Base-by-base conservation (phyloP, 1,140 invertebrate species). In the Leptinotarsa undecemlineata region DNA sequence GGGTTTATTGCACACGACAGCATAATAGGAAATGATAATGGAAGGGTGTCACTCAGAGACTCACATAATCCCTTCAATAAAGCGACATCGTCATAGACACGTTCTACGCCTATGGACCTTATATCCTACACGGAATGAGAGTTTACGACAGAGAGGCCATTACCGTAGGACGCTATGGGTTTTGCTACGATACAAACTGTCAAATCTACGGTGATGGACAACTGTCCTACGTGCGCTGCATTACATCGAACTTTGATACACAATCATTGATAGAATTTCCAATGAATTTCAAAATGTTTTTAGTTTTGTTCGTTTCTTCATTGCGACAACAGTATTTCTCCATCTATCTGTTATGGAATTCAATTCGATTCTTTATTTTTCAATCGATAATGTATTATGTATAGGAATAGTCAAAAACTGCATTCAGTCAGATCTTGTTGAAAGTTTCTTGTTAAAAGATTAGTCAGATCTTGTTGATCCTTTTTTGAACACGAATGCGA, bases 141-240 rank as follows among this genome's bases (percentile, higher is more conserved):
- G 76, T 82, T 82, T 82, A 82, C 81, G 80, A 76, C 76, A 76
- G 74, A 51, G 23, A 71, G 79, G 76, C 71, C 74, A 75, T 80
- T 80, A 79, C 75, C 73, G 74, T 71, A 75, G 73, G 63, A 73
- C 68, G 69, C 73, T 73, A 73, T 62, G 75, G 76, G 73, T 77
- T 78, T 77, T 73, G 76, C 78, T 73, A 77, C 74, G 78, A 78
- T 74, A 75, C 76, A 77, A 80, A 75, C 78, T 77, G 78, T 77
- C 78, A 80, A 80, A 77, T 74, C 68, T 74, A 67, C 68, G 75
- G 72, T 80, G 79, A 80, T 80, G 79, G 79, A 80, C 79, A 80
- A 78, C 79, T 78, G 74, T 76, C 75, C 75, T 77, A 80, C 79
- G 79, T 80, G 79, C 72, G 26, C 67, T 62, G 79, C 67, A 75